phyloP scores from a whole-genome alignment of 2,888 invertebrate genomes.

The Choristoneura rosaceana region DNA sequence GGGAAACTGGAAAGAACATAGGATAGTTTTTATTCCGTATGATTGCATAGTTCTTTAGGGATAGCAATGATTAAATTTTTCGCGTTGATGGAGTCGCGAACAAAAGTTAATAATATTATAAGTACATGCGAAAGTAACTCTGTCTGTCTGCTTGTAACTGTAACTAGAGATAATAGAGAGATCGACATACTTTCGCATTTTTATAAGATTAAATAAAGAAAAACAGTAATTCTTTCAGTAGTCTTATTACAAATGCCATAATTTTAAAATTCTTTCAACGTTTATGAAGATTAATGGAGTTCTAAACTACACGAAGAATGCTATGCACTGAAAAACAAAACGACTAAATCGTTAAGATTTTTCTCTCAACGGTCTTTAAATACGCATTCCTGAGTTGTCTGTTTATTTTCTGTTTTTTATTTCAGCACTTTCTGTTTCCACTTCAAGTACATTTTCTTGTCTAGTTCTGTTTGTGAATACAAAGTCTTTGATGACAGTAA shows the following conservation, averaged over 20 bases:
- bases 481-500: constrained; percentile 64
- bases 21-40: no score
- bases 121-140: no score
- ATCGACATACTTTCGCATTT: not conserved
- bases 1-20: no score
- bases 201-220: not conserved
- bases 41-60: no score
- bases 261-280: constrained; percentile 3
- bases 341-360: constrained; percentile 39
- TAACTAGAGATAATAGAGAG: no score
- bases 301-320: constrained; percentile 31
- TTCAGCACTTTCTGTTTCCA: constrained; percentile 42
- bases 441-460: constrained; percentile 38
- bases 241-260: not conserved
- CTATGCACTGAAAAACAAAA: constrained; percentile 35
- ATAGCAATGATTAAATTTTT: no score
- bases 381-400: constrained; percentile 45
- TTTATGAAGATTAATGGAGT: constrained; percentile 35
- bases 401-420: constrained; percentile 41
- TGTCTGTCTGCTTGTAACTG: no score
- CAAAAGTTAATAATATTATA: no score
- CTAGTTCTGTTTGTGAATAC: constrained; percentile 59
- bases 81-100: no score
- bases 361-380: constrained; percentile 36
- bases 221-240: not conserved